Percentiles rank a stretch among this genome's conserved stretches.
phyloP scores from a whole-genome alignment of 2,888 invertebrate genomes.

The Trilocha varians region DNA sequence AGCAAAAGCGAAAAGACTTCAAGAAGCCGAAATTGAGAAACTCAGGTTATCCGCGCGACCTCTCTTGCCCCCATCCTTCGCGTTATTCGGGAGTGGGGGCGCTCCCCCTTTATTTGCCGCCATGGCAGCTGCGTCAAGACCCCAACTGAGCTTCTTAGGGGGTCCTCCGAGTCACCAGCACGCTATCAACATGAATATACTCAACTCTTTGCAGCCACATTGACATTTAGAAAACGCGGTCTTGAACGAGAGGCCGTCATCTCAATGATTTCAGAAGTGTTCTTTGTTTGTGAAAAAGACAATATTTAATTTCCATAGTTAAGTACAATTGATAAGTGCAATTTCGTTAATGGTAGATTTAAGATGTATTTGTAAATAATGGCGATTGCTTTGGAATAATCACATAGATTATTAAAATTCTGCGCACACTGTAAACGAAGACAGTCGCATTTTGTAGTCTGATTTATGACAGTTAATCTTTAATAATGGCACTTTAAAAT shows the following conservation, averaged over 20 bases:
- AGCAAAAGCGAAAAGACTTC: conserved; percentile 96
- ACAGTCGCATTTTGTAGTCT: too few relatives aligned
- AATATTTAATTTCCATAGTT: too few relatives aligned
- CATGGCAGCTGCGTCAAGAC: conserved; percentile 76
- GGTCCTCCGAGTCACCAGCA: conserved; percentile 70
- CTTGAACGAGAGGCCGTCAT: conserved; percentile 35
- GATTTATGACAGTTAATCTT: too few relatives aligned
- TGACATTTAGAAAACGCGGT: conserved; percentile 62
- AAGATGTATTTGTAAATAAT: too few relatives aligned
- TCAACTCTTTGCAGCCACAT: conserved; percentile 74
- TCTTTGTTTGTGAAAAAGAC: too few relatives aligned
- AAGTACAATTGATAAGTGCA: too few relatives aligned
- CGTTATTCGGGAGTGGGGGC: conserved; percentile 77
- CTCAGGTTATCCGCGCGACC: conserved; percentile 88
- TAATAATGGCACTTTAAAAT: too few relatives aligned
- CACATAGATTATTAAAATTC: too few relatives aligned
- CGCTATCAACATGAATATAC: conserved; percentile 69
- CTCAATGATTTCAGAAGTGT: conserved; percentile 23
- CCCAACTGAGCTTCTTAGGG: conserved; percentile 74
- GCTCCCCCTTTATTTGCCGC: conserved; percentile 79
- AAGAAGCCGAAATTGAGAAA: conserved; percentile 96
- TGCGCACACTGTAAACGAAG: too few relatives aligned
- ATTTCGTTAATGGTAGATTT: too few relatives aligned
- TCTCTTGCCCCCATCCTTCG: conserved; percentile 81
- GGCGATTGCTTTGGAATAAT: too few relatives aligned